Base-by-base conservation (phyloP, 2,888 invertebrate species). In the Camponotus fellah region DNA sequence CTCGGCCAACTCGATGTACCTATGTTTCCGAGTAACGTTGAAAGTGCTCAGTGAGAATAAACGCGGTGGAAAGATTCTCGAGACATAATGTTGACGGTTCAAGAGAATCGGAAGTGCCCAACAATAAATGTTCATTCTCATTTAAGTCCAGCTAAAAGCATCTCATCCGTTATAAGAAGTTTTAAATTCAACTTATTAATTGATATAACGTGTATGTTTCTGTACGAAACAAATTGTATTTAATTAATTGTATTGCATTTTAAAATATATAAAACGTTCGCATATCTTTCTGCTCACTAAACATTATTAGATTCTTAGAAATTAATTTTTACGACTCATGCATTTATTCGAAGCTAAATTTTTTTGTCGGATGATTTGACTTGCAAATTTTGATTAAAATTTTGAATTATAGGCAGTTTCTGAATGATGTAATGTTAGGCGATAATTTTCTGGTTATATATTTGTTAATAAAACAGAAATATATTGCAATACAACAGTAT, bases 41-140 rank as follows among this genome's bases (percentile, higher is more conserved):
- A 86, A 74, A 74, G 68, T 49, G 62, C 80, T 43, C 82, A 68
- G 84, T 66, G 75, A 26, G 68, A 86, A 86, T 80, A 80, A 76
- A 82, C 26, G n/a, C 79, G 53, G 14, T 49, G 43, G 58, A 58
- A 60, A 71, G 81, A 81, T 71, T 40, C 88, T 85, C 66, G 58
- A 79, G 71, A 65, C 32, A n/a, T n/a, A 56, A 32, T 84, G 34
- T 43, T 71, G 21, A 40, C 56, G 53, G 12, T 77, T 6, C 12
- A 21, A 40, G 32, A 66, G 40, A 3, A 66, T 3, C n/a, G 32
- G n/a, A 68, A 77, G 32, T 68, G n/a, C 12, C 56, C 9, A 58
- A 69, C 43, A 43, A 26, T 69, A 14, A 56, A 46, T 17, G 14
- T 69, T 69, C 56, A 46, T 60, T 14, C 40, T 43, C 34, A 34